Conservation (phyloP, 2,888 invertebrate species). For the Gerris lacustris region DNA sequence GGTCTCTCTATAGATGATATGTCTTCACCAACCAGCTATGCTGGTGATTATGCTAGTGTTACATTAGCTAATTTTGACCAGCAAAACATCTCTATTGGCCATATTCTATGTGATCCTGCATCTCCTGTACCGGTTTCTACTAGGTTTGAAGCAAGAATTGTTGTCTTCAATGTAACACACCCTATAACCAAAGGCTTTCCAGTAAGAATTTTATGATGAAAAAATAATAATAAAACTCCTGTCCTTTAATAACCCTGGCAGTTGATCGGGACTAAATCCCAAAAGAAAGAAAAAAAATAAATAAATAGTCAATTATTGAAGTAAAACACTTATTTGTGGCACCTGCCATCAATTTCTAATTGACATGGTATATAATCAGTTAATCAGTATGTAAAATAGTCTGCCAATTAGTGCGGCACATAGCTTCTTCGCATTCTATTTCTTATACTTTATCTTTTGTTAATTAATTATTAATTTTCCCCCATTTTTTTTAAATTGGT, state of each 20-base stretch:
- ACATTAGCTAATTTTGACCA: conserved; percentile 72
- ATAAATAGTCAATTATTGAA: conserved; percentile 3
- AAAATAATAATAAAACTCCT: background rate
- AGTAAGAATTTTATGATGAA: conserved; percentile 22
- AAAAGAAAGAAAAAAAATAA: too few relatives aligned
- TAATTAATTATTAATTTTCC: too few relatives aligned
- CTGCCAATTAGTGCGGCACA: too few relatives aligned
- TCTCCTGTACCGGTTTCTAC: conserved; percentile 68
- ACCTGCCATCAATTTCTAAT: background rate
- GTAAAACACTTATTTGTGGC: background rate
- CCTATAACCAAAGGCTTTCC: conserved; percentile 72
- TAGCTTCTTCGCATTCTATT: too few relatives aligned
- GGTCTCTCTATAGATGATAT: conserved; percentile 57
- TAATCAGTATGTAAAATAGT: background rate
- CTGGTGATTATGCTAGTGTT: conserved; percentile 83
- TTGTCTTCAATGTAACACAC: conserved; percentile 82
- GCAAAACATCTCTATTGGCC: conserved; percentile 73
- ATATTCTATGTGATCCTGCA: conserved; percentile 70
- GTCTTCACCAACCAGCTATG: conserved; percentile 63
- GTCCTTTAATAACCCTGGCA: too few relatives aligned
- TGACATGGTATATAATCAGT: background rate
- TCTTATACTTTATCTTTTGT: too few relatives aligned
- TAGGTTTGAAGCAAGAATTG: conserved; percentile 77
- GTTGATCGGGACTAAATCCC: too few relatives aligned
- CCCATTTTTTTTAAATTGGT: too few relatives aligned